Conservation (phyloP, 2,888 invertebrate species). For the Laspeyria flexula region DNA sequence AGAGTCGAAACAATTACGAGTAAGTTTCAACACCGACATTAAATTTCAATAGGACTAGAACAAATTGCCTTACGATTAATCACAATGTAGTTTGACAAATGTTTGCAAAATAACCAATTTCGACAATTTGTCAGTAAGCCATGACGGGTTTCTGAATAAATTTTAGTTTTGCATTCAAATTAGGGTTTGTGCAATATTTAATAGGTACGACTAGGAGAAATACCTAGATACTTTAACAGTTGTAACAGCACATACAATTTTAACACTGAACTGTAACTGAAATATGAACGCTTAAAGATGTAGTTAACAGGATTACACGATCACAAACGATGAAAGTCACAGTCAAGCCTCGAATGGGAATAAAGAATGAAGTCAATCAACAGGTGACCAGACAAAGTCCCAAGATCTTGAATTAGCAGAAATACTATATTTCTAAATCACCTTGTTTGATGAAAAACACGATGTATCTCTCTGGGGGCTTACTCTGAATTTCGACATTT, state of each 20-base stretch:
- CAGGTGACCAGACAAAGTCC: no score
- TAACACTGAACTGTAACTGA: background rate
- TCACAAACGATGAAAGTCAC: no score
- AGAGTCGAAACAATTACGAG: slow-evolving; percentile 11
- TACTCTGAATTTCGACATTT: no score
- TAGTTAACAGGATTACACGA: no score
- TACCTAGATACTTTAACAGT: background rate
- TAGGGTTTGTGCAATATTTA: slow-evolving; percentile 28
- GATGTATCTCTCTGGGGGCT: no score
- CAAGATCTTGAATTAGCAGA: no score
- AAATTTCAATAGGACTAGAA: slow-evolving; percentile 35
- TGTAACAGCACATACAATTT: no score
- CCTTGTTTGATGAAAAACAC: no score
- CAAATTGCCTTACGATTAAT: slow-evolving; percentile 34
- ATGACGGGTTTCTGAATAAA: slow-evolving; percentile 30
- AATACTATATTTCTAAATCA: no score
- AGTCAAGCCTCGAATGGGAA: no score
- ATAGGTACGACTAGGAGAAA: background rate
- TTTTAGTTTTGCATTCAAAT: slow-evolving; percentile 31
- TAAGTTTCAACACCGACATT: slow-evolving; percentile 28
- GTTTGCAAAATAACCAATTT: slow-evolving; percentile 36
- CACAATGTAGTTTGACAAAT: slow-evolving; percentile 41
- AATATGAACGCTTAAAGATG: background rate
- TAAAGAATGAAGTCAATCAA: no score
- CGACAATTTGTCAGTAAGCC: slow-evolving; percentile 40